Evolutionary conservation across 2,888 invertebrate genomes (phyloP).

Genomic region (Polymixis lichenea): DNA sequence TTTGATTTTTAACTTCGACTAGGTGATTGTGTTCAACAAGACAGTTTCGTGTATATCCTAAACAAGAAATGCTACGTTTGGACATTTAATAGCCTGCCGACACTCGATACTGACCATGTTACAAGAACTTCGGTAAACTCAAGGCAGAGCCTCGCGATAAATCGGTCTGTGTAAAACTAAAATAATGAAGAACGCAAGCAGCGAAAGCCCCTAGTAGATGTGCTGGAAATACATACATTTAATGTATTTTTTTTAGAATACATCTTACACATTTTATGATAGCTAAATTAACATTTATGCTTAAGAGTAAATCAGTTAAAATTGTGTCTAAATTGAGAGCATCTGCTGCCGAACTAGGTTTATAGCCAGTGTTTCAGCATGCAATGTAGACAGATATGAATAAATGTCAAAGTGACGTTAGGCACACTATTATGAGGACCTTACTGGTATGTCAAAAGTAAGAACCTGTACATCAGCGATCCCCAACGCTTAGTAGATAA

Average conservation of each 20-base stretch:
- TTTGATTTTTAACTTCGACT: background rate
- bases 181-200: background rate
- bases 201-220: background rate
- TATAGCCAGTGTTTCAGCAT: no score
- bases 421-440: background rate
- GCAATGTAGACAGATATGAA: background rate
- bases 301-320: no score
- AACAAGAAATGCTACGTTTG: background rate
- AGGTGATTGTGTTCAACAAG: background rate
- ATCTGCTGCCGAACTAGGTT: no score
- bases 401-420: background rate
- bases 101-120: background rate
- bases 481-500: background rate
- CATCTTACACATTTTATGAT: no score
- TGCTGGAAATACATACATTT: background rate
- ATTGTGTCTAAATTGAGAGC: no score
- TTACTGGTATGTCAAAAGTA: background rate
- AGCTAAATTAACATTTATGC: no score
- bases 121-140: background rate
- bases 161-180: background rate
- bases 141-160: background rate
- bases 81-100: background rate
- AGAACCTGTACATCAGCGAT: background rate
- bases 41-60: background rate
- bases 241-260: no score